Base-by-base conservation (phyloP, 2,113 vertebrate genomes). In the Galbula dea region DNA sequence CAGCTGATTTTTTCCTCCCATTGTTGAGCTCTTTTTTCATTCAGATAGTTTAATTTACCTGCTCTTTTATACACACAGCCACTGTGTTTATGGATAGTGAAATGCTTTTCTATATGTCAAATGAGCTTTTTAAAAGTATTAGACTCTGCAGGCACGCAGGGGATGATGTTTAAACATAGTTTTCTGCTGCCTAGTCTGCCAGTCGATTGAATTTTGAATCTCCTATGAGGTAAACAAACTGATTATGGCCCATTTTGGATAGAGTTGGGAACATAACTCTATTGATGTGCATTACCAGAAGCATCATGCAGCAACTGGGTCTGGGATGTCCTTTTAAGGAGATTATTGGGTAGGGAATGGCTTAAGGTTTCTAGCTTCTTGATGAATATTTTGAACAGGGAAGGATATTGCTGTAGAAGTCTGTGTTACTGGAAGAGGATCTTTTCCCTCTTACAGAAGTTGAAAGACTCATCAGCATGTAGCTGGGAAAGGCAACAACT, bases 161-260 rank as follows among this genome's bases (percentile, higher is more conserved):
- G 89, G 84, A 95, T 96, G 93, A 97, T 97, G 93, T 97, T 97
- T 97, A 98, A 97, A 96, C 97, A 97, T 97, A 94, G 88, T 90
- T 97, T 95, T 96, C 67, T 84, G 58, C 93, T 95, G 89, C 95
- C 95, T 95, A 74, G 52, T 63, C 95, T 95, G 92, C 82, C 23
- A 88, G 75, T 58, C 9, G 4, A 97, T 97, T 96, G 88, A 94
- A 97, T 97, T 90, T 94, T 94, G 93, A 88, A 89, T 97, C 96
- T 97, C 96, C 90, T 83, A 94, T 94, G 95, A 96, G 86, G 84
- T 88, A 55, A 97, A 96, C 94, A 91, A 97, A 95, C 86, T 83
- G 93, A 97, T 97, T 97, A 96, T 67, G 78, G 93, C 92, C 92
- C 86, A 96, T 91, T 97, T 94, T 43, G 78, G 77, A 86, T 95